phyloP scores from a whole-genome alignment of 2,888 invertebrate genomes.

The Ptycholaimellus sp. region DNA sequence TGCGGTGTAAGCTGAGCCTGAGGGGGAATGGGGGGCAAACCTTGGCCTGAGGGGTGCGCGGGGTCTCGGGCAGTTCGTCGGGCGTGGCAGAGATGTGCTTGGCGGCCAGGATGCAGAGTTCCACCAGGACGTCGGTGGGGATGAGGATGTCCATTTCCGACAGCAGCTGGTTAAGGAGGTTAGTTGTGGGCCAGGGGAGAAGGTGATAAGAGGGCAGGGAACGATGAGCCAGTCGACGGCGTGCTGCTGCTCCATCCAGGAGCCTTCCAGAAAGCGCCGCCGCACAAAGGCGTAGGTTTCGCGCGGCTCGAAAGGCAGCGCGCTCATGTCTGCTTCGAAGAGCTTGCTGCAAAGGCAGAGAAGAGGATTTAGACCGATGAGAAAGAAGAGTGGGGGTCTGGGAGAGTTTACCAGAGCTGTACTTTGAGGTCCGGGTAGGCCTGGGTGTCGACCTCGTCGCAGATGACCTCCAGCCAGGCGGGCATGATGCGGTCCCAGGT shows the following conservation, averaged over 20 bases:
- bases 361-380: background rate
- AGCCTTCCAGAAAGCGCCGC: conserved; percentile 40
- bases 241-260: conserved; percentile 30
- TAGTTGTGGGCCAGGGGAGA: too few species aligned
- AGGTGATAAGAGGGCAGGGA: conserved; percentile 7
- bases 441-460: conserved; percentile 26
- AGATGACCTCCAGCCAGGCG: conserved; percentile 92
- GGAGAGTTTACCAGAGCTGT: conserved; percentile 38
- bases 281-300: conserved; percentile 79
- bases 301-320: conserved; percentile 72
- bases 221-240: conserved; percentile 30
- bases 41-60: too few species aligned
- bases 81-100: too few species aligned
- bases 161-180: too few species aligned
- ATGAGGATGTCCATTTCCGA: conserved; percentile 31
- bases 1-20: too few species aligned
- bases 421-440: conserved; percentile 54
- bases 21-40: too few species aligned
- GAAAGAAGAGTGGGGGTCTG: background rate
- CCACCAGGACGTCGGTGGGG: conserved; percentile 28
- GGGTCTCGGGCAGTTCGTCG: too few species aligned
- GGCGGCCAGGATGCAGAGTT: too few species aligned
- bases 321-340: conserved; percentile 79
- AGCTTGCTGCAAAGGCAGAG: conserved; percentile 46
- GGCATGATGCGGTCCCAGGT: conserved; percentile 94